Percentiles rank a stretch among this genome's conserved stretches.
phyloP scores from a whole-genome alignment of 2,113 vertebrate species.

The Motacilla tschutschensis region DNA sequence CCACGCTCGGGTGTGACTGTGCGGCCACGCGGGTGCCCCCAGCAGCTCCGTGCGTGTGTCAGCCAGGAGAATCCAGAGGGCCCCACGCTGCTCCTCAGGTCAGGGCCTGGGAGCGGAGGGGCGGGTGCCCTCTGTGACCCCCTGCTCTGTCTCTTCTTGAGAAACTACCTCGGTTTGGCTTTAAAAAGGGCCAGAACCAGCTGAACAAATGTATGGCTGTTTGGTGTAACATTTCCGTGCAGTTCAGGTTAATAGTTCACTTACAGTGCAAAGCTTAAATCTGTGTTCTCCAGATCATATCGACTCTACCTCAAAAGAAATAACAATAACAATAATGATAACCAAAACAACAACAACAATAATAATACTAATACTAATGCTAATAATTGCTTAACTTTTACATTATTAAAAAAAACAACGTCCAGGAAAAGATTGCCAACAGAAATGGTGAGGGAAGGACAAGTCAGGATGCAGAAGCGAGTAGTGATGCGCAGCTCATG shows the following conservation, averaged over 20 bases:
- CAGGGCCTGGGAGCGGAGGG: background rate
- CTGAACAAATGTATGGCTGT: conserved; percentile 55
- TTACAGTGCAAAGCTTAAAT: background rate
- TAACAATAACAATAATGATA: background rate
- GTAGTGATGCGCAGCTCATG: rapidly evolving
- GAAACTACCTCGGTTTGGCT: background rate
- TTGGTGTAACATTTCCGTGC: conserved; percentile 14
- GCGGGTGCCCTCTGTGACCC: conserved; percentile 38
- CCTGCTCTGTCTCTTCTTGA: conserved; percentile 27
- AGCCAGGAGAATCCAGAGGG: background rate
- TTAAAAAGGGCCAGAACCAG: conserved; percentile 41
- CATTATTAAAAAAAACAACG: background rate
- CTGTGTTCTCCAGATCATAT: background rate
- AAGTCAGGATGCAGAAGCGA: background rate
- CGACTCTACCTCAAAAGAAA: background rate
- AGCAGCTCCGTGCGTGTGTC: background rate
- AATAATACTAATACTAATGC: too few relatives aligned
- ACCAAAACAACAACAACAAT: background rate
- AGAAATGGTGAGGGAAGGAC: background rate
- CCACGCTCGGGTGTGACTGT: rapidly evolving
- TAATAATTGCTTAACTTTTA: background rate
- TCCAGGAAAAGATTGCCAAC: background rate
- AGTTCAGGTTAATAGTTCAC: conserved; percentile 52
- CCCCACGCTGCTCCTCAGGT: background rate
- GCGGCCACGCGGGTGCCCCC: background rate